Conservation (phyloP, 2,113 vertebrate genomes). For the Plestiodon gilberti region DNA sequence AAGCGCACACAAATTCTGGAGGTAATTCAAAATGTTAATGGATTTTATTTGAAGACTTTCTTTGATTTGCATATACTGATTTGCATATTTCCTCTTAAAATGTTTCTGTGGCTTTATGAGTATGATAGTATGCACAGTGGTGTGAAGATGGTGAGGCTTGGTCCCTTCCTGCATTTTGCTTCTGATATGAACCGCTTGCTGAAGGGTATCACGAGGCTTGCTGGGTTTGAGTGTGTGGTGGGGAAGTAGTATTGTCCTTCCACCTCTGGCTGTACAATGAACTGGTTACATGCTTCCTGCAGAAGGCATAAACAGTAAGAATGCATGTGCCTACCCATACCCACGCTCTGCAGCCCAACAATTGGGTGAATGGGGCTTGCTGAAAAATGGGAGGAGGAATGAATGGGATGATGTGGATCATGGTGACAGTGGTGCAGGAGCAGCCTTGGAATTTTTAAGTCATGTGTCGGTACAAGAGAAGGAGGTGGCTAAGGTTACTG, state of each 20-base stretch:
- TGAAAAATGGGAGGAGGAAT: background rate
- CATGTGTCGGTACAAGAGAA: background rate
- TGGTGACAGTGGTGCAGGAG: background rate
- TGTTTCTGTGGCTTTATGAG: background rate
- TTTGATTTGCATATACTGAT: slow-evolving; percentile 23
- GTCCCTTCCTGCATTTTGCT: background rate
- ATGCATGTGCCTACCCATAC: background rate
- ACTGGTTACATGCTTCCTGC: background rate
- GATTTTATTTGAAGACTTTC: slow-evolving; percentile 15
- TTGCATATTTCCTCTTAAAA: background rate
- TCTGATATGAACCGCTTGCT: background rate
- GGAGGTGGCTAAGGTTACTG: background rate
- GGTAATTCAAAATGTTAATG: slow-evolving; percentile 24
- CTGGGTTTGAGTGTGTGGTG: background rate
- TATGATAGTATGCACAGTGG: background rate
- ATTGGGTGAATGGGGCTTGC: background rate
- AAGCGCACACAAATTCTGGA: slow-evolving; percentile 28
- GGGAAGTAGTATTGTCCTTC: background rate
- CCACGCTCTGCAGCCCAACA: background rate
- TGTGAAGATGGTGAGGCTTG: background rate
- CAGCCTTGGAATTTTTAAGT: background rate
- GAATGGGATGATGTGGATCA: background rate
- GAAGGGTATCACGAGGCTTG: background rate
- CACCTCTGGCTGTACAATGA: background rate
- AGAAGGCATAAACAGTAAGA: background rate